phyloP scores from a whole-genome alignment of 2,797 vertebrate species.

The Cossypha dichroa region DNA sequence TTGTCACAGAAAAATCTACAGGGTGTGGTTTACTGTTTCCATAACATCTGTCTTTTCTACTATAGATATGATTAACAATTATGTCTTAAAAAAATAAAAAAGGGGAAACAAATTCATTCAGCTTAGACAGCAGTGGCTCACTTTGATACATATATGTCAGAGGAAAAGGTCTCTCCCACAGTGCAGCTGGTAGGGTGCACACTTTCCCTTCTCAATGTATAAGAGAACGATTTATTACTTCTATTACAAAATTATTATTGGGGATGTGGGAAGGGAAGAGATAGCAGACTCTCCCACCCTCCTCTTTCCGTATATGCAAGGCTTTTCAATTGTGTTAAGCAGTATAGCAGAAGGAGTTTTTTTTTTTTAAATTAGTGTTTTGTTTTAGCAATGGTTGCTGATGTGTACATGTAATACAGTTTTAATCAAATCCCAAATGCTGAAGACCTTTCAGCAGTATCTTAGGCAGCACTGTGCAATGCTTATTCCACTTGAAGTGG shows the following conservation, averaged over 20 bases:
- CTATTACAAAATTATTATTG: constrained; percentile 23
- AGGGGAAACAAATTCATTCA: neutral
- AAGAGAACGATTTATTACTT: constrained; percentile 50
- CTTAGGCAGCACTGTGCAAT: constrained; percentile 77
- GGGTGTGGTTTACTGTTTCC: constrained; percentile 70
- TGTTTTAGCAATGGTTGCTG: constrained; percentile 75
- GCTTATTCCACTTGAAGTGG: constrained; percentile 89
- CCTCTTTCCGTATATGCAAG: constrained; percentile 24
- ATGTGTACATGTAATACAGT: constrained; percentile 76
- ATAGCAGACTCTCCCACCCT: neutral
- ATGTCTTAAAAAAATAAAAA: neutral
- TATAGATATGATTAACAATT: constrained; percentile 74
- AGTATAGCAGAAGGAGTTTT: constrained; percentile 62
- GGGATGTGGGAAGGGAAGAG: neutral
- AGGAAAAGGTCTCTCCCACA: constrained; percentile 38
- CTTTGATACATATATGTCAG: constrained; percentile 9
- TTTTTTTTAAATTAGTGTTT: constrained; percentile 74
- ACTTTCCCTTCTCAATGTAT: constrained; percentile 24
- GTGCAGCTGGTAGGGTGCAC: constrained; percentile 40
- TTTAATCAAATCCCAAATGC: constrained; percentile 83
- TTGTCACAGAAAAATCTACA: constrained; percentile 52
- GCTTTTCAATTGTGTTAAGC: constrained; percentile 66
- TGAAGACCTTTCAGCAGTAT: constrained; percentile 79
- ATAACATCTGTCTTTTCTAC: constrained; percentile 80
- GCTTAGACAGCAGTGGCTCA: neutral